Evolutionary conservation across 2,888 invertebrate species (phyloP), one percentile per base, ranked within the genome.

Genomic region (Drosophila kambysellisi): DNA sequence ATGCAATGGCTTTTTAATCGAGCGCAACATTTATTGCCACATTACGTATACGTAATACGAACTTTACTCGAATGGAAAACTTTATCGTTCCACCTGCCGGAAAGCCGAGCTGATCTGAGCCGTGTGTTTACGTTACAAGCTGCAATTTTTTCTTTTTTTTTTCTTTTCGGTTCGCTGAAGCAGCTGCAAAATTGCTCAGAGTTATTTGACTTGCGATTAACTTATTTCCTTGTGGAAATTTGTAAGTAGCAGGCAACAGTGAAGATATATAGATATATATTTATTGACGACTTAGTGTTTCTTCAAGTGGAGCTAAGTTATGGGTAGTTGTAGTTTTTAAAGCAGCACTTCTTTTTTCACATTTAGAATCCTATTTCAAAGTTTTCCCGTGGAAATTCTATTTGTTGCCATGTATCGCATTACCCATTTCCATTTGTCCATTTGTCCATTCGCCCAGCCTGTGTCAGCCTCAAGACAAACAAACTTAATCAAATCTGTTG

Each of bases 401-500:
- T 48, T 59, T 51, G 53, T 50, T 54, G 63, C 53, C 46, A 60
- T 61, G 72, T 83, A 81, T 71, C 68, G 39, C 54, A 58, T 70
- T 72, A 48, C 79, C 25, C 68, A 39, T 25, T 43, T 48, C 62
- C 62, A 58, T 12, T 70, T 67, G 67, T 15, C 17, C 54, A 30
- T 2, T 43, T 56, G 65, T 48, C 62, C 62, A 58, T 12, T 70
- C 64, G 67, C 17, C 17, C 54, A 30, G 54, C 54, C 56, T 54
- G 46, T 70, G 63, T 70, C 76, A 69, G 74, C 53, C 58, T 70
- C 60, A 59, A 60, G 63, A 54, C 51, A 72, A 69, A 64, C 67
- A 76, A 76, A 82, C 82, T 88, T 88, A 81, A 80, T 86, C 76
- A 86, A 88, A 88, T 80, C 79, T 69, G 74, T 86, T 72, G 81